Conservation (phyloP, 2,113 vertebrate species). For the Trachemys scripta region DNA sequence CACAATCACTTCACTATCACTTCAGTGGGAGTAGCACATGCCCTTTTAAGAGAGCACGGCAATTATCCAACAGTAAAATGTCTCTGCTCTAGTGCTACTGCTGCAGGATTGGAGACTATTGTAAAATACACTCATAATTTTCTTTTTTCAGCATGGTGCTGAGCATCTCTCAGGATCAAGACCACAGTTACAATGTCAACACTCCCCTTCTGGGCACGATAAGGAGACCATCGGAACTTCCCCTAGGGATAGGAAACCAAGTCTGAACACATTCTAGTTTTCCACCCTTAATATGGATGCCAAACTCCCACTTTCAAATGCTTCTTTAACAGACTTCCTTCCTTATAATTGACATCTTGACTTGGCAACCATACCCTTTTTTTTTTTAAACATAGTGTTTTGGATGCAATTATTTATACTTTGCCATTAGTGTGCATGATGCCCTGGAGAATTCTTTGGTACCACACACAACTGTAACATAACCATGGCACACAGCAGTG, state of each 20-base stretch:
- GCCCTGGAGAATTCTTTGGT: neutral
- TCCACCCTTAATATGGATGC: neutral
- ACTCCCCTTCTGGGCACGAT: neutral
- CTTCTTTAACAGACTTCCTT: neutral
- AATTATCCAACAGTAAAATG: neutral
- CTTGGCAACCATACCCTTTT: rapidly evolving
- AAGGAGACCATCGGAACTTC: neutral
- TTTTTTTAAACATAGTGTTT: neutral
- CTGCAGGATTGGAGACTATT: neutral
- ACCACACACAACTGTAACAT: neutral
- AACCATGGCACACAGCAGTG: neutral
- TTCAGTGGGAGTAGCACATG: neutral
- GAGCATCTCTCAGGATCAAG: neutral
- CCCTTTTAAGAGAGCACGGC: neutral
- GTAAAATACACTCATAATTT: neutral
- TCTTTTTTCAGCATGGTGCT: neutral
- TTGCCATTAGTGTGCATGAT: neutral
- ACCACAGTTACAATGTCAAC: neutral
- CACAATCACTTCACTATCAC: neutral
- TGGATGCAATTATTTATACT: neutral
- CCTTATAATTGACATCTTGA: neutral
- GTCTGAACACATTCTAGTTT: neutral
- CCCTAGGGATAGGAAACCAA: neutral
- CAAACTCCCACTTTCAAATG: neutral
- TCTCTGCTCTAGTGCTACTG: neutral